A percentile compares a stretch with the other conserved stretches of the same genome.
These are phyloP conservation scores for Penaeus chinensis DNA, from an alignment of 1,140 invertebrate species.

Conservation along the genomic window DNA sequence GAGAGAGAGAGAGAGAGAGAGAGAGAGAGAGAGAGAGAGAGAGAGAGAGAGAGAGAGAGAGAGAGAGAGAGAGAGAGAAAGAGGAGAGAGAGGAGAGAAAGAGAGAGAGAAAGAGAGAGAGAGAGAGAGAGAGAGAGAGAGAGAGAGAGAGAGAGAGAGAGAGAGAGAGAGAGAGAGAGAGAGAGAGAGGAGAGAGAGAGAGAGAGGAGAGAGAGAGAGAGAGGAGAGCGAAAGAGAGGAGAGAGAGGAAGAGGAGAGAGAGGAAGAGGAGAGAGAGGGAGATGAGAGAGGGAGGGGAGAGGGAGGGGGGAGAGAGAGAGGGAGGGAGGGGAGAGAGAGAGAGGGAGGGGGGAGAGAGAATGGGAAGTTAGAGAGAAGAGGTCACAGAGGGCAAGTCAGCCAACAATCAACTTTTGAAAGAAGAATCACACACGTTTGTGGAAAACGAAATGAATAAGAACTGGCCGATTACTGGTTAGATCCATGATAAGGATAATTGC, in stretches of 20 bases:
- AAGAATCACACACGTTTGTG: no score
- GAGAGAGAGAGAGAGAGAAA: background rate
- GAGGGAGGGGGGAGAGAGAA: background rate
- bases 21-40: background rate
- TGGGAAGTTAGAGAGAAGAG: background rate
- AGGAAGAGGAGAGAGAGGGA: background rate
- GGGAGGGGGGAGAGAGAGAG: background rate
- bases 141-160: background rate
- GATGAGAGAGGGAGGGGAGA: background rate
- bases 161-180: background rate
- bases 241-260: background rate
- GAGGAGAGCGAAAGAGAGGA: background rate
- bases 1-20: no score
- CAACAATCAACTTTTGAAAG: no score
- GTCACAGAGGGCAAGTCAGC: no score
- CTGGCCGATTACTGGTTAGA: no score
- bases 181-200: background rate
- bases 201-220: background rate
- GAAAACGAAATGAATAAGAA: no score
- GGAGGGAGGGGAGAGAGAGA: background rate
- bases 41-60: background rate
- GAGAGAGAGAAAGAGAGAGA: background rate
- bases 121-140: background rate
- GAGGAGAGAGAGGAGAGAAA: constrained; percentile 4
- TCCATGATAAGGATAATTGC: no score